phyloP scores from a whole-genome alignment of 2,113 vertebrate species.

The Malurus elegans region DNA sequence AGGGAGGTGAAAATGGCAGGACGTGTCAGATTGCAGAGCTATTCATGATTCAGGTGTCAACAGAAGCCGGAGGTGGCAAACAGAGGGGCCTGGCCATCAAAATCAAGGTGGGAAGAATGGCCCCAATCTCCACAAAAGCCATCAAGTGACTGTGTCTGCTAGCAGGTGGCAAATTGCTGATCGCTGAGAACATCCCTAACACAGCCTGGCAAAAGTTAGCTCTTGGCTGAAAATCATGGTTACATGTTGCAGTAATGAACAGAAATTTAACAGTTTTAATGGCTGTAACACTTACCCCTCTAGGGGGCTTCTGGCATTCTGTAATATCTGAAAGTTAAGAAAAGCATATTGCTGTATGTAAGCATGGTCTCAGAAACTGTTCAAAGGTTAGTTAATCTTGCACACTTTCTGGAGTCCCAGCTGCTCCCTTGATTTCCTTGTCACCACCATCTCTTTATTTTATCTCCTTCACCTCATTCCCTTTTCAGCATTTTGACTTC shows the following conservation, averaged over 20 bases:
- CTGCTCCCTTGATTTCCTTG: neutral
- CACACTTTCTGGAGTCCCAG: neutral
- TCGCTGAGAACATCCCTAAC: neutral
- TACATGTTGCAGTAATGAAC: conserved; percentile 13
- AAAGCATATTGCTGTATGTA: neutral
- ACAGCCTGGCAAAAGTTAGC: neutral
- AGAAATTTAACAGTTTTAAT: conserved; percentile 50
- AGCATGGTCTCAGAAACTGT: neutral
- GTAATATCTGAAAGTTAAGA: conserved; percentile 3
- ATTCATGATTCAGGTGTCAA: neutral
- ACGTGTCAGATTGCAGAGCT: neutral
- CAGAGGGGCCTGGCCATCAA: neutral
- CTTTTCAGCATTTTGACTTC: neutral
- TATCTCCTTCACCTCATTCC: neutral
- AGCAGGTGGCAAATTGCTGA: neutral
- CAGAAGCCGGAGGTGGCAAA: neutral
- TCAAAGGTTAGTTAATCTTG: neutral
- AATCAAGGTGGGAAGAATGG: neutral
- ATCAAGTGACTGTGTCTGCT: neutral
- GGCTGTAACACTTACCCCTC: conserved; percentile 43
- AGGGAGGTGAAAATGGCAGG: neutral
- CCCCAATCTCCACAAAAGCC: neutral
- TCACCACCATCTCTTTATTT: neutral
- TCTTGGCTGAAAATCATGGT: neutral
- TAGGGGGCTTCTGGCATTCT: conserved; percentile 18